Percentiles rank a stretch among this genome's conserved stretches.
Evolutionary conservation across 2,888 invertebrate genomes (phyloP).

Genomic region (Watsonalla binaria): DNA sequence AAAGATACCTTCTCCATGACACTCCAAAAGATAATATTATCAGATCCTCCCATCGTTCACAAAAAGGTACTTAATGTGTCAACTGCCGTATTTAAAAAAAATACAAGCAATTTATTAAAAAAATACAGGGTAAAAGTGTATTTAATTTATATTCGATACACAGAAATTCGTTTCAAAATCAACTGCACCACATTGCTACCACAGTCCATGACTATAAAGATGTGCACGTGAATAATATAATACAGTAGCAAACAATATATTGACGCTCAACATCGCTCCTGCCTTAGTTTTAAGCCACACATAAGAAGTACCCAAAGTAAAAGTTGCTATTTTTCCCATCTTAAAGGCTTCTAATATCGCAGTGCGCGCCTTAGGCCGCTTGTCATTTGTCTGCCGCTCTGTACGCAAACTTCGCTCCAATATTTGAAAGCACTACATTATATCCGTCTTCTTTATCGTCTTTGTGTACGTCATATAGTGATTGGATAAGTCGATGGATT

Average conservation of each 20-base stretch:
- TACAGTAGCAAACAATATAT: not conserved
- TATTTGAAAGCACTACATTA: constrained; percentile 76
- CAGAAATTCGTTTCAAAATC: no score
- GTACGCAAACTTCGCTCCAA: constrained; percentile 72
- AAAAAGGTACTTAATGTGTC: no score
- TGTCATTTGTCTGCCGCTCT: constrained; percentile 72
- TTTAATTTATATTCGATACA: no score
- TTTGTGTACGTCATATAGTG: constrained; percentile 30
- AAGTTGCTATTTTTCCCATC: constrained; percentile 76
- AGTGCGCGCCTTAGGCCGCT: constrained; percentile 62
- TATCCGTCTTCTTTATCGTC: constrained; percentile 68
- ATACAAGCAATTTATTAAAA: no score
- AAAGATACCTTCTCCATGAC: no score
- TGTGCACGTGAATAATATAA: not conserved
- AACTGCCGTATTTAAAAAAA: no score
- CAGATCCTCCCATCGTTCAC: no score
- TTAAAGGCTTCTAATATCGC: constrained; percentile 75
- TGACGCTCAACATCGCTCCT: constrained; percentile 1
- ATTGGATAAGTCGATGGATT: constrained; percentile 10
- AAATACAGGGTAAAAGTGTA: no score
- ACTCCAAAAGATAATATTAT: no score
- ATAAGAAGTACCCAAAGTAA: constrained; percentile 51
- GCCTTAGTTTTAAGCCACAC: constrained; percentile 21
- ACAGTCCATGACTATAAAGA: no score
- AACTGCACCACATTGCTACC: no score